A percentile compares a stretch with the other conserved stretches of the same genome.
Conservation (phyloP, 2,888 invertebrate species). For the Ochropleura plecta region DNA sequence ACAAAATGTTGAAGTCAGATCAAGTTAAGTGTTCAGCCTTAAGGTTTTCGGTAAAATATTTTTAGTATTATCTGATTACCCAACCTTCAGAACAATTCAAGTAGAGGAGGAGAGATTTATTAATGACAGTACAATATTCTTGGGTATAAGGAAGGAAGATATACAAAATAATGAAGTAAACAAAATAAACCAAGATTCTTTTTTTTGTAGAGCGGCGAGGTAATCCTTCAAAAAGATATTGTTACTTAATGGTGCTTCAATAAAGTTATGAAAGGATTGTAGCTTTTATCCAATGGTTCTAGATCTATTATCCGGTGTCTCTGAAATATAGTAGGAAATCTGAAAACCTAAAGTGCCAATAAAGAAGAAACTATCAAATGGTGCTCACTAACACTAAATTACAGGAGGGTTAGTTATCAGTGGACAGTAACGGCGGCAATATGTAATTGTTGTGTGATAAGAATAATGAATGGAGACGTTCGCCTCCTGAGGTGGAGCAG, state of each 20-base stretch:
- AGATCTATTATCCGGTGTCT: slow-evolving; percentile 1
- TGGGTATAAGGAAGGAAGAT: slow-evolving; percentile 11
- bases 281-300: background rate
- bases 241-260: slow-evolving; percentile 2
- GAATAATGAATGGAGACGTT: slow-evolving; percentile 63
- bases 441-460: slow-evolving; percentile 75
- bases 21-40: background rate
- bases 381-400: slow-evolving; percentile 58
- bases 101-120: background rate
- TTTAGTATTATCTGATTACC: background rate
- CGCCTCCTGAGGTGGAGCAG: slow-evolving; percentile 65
- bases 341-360: slow-evolving; percentile 37
- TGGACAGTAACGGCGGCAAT: slow-evolving; percentile 62
- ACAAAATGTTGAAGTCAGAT: background rate
- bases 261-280: slow-evolving; percentile 12
- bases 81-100: background rate
- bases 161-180: background rate
- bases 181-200: background rate
- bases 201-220: background rate
- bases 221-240: background rate
- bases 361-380: slow-evolving; percentile 39
- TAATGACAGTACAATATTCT: background rate
- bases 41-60: background rate
- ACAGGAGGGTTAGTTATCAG: slow-evolving; percentile 63
- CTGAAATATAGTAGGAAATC: slow-evolving; percentile 27